A percentile compares a stretch with the other conserved stretches of the same genome.
Conservation (phyloP, 1,140 invertebrate species). For the Drosophila nikananu region DNA sequence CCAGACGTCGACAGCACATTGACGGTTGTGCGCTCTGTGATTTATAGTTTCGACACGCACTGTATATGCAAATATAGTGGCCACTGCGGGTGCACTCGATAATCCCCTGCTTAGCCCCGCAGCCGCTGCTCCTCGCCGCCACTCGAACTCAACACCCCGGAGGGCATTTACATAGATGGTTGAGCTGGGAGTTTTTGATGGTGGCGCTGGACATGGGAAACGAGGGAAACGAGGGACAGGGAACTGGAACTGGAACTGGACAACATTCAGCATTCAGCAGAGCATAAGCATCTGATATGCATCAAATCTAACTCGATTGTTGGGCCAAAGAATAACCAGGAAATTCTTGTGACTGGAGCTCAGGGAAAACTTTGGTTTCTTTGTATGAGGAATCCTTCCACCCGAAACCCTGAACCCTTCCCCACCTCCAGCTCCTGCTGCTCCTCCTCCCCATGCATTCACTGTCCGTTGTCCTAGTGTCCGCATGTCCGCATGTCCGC, state of each 20-base stretch:
- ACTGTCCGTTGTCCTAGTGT: constrained; percentile 16
- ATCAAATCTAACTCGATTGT: constrained; percentile 82
- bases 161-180: constrained; percentile 76
- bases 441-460: not conserved
- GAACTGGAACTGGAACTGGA: constrained; percentile 13
- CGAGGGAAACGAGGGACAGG: not conserved
- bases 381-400: constrained; percentile 54
- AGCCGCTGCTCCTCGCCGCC: not conserved
- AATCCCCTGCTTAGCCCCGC: constrained; percentile 48
- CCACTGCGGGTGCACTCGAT: constrained; percentile 50
- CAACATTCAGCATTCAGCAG: constrained; percentile 45
- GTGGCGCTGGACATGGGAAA: not conserved
- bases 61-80: constrained; percentile 50
- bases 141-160: constrained; percentile 49
- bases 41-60: constrained; percentile 54
- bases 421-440: not conserved
- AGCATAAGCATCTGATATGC: constrained; percentile 78
- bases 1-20: constrained; percentile 14
- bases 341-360: constrained; percentile 68
- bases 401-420: not conserved
- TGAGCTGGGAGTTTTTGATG: constrained; percentile 38
- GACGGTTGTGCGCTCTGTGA: constrained; percentile 25
- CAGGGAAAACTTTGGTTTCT: constrained; percentile 63
- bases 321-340: constrained; percentile 77
- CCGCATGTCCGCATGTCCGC: constrained; percentile 47